A percentile compares a stretch with the other conserved stretches of the same genome.
Conservation (phyloP, 30 jellyfish, hydroid and myxozoan genomes). For the Cassiopea andromeda region DNA sequence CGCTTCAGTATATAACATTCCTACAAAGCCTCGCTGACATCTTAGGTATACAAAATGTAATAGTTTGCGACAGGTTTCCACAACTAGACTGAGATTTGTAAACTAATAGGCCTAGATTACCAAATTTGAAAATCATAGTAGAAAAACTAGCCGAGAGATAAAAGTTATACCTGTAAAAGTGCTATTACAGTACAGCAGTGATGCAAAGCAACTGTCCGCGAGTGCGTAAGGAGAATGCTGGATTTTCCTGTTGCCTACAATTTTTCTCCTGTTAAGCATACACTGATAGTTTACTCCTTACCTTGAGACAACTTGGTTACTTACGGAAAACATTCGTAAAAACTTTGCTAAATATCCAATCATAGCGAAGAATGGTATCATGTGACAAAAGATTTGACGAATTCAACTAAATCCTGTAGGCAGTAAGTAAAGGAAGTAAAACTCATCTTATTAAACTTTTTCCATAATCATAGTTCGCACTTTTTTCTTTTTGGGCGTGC, state of each 20-base stretch:
- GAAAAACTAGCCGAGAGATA: neutral
- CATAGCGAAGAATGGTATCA: conserved; percentile 4
- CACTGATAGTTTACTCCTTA: neutral
- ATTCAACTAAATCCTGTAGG: conserved; percentile 22
- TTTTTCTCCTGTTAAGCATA: neutral
- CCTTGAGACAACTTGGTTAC: conserved; percentile 47
- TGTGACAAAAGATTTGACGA: conserved; percentile 20
- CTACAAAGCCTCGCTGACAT: neutral
- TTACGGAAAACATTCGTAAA: conserved; percentile 47
- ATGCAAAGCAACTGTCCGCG: neutral
- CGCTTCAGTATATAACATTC: neutral
- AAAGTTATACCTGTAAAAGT: neutral
- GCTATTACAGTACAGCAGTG: neutral
- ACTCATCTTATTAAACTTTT: neutral
- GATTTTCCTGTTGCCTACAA: neutral
- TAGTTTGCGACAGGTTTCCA: neutral
- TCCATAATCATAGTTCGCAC: no score
- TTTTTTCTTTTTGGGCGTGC: no score
- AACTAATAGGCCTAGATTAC: neutral
- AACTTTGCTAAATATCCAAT: conserved; percentile 15
- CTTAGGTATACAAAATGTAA: neutral
- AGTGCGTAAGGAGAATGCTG: neutral
- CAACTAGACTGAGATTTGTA: neutral
- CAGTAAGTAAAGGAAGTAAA: neutral
- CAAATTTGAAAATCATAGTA: neutral